Evolutionary conservation across 2,113 vertebrate species (phyloP).

Genomic region (Sclerurus mexicanus): DNA sequence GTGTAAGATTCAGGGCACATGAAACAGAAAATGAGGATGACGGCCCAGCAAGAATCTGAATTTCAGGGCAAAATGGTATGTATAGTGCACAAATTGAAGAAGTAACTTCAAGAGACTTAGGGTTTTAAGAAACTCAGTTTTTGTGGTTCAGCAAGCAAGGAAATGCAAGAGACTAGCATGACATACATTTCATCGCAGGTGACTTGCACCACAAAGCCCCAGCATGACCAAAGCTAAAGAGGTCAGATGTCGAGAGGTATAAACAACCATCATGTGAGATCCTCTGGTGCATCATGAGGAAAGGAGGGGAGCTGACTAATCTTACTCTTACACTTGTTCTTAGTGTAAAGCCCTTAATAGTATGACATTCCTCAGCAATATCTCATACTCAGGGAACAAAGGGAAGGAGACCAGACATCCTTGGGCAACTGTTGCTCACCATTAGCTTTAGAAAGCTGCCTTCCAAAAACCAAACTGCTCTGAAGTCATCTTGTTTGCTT

Average conservation of each 20-base stretch:
- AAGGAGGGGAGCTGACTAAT: constrained; percentile 26
- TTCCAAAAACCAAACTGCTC: not conserved
- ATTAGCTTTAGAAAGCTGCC: not conserved
- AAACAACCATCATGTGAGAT: not conserved
- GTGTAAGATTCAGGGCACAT: not conserved
- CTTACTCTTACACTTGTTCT: not conserved
- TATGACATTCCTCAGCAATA: not conserved
- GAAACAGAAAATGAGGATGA: not conserved
- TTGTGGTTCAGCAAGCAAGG: not conserved
- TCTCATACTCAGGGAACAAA: not conserved
- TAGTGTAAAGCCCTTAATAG: not conserved
- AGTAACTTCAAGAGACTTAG: not conserved
- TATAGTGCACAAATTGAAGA: not conserved
- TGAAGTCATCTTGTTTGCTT: not conserved
- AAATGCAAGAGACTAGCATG: not conserved
- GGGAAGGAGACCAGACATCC: not conserved
- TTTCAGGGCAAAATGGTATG: not conserved
- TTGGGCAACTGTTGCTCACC: not conserved
- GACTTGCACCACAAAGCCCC: not conserved
- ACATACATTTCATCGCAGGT: not conserved
- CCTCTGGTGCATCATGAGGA: not conserved
- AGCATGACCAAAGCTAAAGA: not conserved
- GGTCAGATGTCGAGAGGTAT: not conserved
- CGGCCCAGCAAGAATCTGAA: not conserved
- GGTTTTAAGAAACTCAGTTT: not conserved